Evolutionary conservation across 2,113 vertebrate genomes (phyloP).

Genomic region (Cyprinodon variegatus): DNA sequence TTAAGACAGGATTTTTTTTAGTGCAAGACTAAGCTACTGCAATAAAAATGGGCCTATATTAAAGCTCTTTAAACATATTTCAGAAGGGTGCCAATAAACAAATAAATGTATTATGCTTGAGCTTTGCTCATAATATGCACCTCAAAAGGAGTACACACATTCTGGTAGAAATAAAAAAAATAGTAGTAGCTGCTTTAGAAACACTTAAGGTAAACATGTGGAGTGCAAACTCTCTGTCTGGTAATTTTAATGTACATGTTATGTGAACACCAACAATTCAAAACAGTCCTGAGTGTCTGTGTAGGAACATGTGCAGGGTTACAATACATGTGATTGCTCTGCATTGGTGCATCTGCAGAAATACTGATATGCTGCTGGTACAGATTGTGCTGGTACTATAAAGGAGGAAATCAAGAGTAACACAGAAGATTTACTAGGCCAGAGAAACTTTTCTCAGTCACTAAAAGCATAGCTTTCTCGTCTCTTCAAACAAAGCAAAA

Average conservation of each 20-base stretch:
- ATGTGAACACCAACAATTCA: constrained; percentile 52
- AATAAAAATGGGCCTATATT: not conserved
- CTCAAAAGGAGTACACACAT: constrained; percentile 30
- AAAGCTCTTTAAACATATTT: not conserved
- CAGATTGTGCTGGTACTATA: constrained; percentile 43
- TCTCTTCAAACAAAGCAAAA: constrained; percentile 32
- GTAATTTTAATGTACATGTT: constrained; percentile 44
- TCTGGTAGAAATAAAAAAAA: constrained; percentile 39
- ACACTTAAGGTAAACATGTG: constrained; percentile 68
- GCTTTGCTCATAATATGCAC: constrained; percentile 34
- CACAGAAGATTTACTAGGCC: constrained; percentile 51
- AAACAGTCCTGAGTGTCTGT: constrained; percentile 67
- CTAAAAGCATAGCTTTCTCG: constrained; percentile 50
- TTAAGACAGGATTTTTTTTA: not conserved
- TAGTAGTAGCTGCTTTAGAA: constrained; percentile 64
- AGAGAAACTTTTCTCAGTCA: constrained; percentile 47
- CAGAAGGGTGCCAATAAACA: not conserved
- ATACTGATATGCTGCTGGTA: constrained; percentile 70
- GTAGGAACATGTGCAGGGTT: constrained; percentile 31
- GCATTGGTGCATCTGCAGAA: constrained; percentile 54
- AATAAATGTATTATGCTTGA: not conserved
- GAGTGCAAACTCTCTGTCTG: constrained; percentile 74
- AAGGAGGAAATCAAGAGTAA: constrained; percentile 39
- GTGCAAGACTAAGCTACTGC: not conserved
- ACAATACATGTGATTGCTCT: constrained; percentile 16